A percentile compares a stretch with the other conserved stretches of the same genome.
Evolutionary conservation across 1,140 invertebrate genomes (phyloP).

Genomic region (Macrobrachium rosenbergii): DNA sequence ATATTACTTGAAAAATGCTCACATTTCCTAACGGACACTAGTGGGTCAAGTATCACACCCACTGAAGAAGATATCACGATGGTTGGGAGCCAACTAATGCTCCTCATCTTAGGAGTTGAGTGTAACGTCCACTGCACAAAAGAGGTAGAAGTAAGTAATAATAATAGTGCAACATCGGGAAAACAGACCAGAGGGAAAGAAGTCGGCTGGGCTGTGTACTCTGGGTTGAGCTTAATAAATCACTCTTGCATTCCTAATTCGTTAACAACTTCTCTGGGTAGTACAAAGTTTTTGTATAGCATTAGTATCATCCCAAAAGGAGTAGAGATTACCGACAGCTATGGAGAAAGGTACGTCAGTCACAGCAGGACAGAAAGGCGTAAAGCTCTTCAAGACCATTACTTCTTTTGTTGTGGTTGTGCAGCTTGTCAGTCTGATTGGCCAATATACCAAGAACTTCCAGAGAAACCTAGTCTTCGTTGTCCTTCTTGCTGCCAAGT

Average conservation of each 20-base stretch:
- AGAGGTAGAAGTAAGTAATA: slow-evolving; percentile 27
- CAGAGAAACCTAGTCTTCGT: slow-evolving; percentile 45
- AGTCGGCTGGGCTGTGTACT: slow-evolving; percentile 59
- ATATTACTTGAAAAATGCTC: slow-evolving; percentile 41
- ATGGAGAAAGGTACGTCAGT: slow-evolving; percentile 60
- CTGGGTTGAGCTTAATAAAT: slow-evolving; percentile 57
- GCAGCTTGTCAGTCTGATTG: slow-evolving; percentile 55
- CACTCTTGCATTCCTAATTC: slow-evolving; percentile 60
- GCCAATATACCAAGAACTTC: slow-evolving; percentile 52
- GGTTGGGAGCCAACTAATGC: slow-evolving; percentile 56
- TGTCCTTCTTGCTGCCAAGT: slow-evolving; percentile 53
- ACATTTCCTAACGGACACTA: slow-evolving; percentile 29
- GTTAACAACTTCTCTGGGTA: slow-evolving; percentile 45
- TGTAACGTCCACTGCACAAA: slow-evolving; percentile 61
- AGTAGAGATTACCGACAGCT: slow-evolving; percentile 60
- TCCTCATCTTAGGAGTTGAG: slow-evolving; percentile 48
- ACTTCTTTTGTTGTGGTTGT: slow-evolving; percentile 59
- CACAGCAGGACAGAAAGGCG: slow-evolving; percentile 47
- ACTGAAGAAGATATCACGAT: slow-evolving; percentile 35
- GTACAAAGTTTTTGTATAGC: slow-evolving; percentile 57
- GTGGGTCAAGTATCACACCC: not conserved
- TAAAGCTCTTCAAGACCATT: slow-evolving; percentile 48
- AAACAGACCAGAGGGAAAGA: slow-evolving; percentile 29
- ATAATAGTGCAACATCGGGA: not conserved
- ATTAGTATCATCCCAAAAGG: slow-evolving; percentile 55